phyloP scores from a whole-genome alignment of 2,113 vertebrate genomes.

The Zosterops japonicus region DNA sequence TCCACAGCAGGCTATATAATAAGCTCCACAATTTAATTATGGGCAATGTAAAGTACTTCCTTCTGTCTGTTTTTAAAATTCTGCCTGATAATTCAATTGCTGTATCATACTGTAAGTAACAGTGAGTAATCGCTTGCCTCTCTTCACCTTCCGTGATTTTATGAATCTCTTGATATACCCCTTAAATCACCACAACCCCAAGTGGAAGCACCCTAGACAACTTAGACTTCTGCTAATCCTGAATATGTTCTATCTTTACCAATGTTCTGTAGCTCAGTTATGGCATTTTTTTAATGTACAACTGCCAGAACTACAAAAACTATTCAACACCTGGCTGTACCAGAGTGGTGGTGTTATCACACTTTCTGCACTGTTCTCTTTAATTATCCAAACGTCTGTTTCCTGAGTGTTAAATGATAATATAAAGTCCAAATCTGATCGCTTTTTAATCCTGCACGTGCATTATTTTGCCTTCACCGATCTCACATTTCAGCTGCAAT shows the following conservation, averaged over 20 bases:
- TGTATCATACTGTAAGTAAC: neutral
- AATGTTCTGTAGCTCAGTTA: neutral
- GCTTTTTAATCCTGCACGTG: neutral
- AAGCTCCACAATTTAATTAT: slow-evolving; percentile 31
- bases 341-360: neutral
- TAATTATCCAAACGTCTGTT: neutral
- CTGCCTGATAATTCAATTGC: slow-evolving; percentile 13
- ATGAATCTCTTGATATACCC: neutral
- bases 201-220: neutral
- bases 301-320: neutral
- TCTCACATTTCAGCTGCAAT: neutral
- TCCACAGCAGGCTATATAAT: slow-evolving; percentile 32
- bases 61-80: slow-evolving; percentile 45
- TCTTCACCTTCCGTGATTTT: slow-evolving; percentile 28
- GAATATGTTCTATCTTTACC: neutral
- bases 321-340: neutral
- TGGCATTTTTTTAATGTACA: neutral
- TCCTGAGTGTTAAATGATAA: neutral
- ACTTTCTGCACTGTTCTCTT: neutral
- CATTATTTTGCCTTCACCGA: neutral
- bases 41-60: slow-evolving; percentile 40
- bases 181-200: neutral
- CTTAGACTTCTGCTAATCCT: neutral
- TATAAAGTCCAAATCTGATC: neutral
- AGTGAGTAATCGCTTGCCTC: neutral